phyloP scores from a whole-genome alignment of 2,797 vertebrate genomes.

The Platyrinchus mystaceus region DNA sequence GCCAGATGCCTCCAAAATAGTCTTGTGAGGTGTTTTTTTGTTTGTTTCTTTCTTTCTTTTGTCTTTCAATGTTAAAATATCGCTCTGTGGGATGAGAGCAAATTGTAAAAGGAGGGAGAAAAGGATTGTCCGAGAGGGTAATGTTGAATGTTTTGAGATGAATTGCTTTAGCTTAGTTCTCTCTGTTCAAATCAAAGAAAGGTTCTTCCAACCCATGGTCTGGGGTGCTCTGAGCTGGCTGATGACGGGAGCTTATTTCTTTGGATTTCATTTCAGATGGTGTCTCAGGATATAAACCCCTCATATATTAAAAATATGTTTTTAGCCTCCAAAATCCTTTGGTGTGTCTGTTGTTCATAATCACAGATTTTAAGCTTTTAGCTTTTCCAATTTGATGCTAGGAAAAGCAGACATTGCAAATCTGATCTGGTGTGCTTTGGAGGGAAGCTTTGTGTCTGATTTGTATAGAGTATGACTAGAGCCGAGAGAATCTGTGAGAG shows the following conservation, averaged over 20 bases:
- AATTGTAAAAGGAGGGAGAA: neutral
- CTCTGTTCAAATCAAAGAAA: neutral
- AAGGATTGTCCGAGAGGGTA: neutral
- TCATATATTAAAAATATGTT: neutral
- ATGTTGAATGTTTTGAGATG: neutral
- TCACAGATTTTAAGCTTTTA: neutral
- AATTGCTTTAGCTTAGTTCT: neutral
- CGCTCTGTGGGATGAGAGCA: neutral
- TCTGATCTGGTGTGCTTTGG: neutral
- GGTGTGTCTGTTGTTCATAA: neutral
- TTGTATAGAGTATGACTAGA: neutral
- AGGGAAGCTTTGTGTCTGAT: neutral
- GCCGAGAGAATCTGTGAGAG: neutral
- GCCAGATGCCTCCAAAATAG: neutral
- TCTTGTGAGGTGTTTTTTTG: neutral
- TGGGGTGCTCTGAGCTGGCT: neutral
- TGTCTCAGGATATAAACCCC: neutral
- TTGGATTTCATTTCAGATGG: neutral
- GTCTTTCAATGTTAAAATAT: neutral
- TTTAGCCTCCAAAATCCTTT: neutral
- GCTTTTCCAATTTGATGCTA: slow-evolving; percentile 15
- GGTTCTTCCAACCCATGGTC: neutral
- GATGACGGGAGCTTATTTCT: neutral
- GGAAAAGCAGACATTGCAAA: neutral
- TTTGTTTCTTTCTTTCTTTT: neutral